Evolutionary conservation across 1,140 invertebrate species (phyloP), one percentile per base, ranked within the genome.

Genomic region (Diachasma alloeum): DNA sequence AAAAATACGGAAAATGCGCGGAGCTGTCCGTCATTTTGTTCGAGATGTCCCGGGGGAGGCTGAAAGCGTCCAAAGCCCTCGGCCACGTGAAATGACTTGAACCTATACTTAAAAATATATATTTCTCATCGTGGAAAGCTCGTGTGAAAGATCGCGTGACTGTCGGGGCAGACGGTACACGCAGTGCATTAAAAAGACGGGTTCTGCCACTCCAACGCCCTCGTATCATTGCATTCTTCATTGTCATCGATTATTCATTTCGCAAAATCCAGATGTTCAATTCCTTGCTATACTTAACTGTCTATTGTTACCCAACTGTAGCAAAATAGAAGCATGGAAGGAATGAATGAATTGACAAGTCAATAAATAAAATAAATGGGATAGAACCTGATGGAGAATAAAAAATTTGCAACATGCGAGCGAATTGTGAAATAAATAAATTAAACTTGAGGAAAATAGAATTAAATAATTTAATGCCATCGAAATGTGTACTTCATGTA

Each of bases 41-140:
- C 6, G 4, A 42, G 24, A 22, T 22, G 17, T 70, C n/a, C 17
- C 17, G 37, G 68, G 8, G 70, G 15, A 46, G 13, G 42, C 42
- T 72, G 19, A 48, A 17, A 24, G 4, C 26, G 22, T 13, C 26
- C 10, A 17, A 24, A 72, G 31, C 37, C 24, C 19, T 53, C 15
- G 70, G 42, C 48, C 22, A 53, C 37, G 42, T 19, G 15, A 10
- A 63, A 19, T 19, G 9, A 53, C 15, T n/a, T 17, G 48, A 53
- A 53, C n/a, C 56, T 19, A 66, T 67, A 72, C 53, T 78, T 78
- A 74, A 78, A 78, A 78, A 78, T 78, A 78, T 66, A 70, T 78
- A n/a, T 67, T 74, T 74, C 69, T 78, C 69, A 70, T 78, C 39
- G n/a, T 17, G 17, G 15, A 70, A 72, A 73, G 68, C 59, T 77